These are phyloP conservation scores for Agonum fuliginosum DNA, from an alignment of 2,888 invertebrate genomes.

Conservation along the genomic window DNA sequence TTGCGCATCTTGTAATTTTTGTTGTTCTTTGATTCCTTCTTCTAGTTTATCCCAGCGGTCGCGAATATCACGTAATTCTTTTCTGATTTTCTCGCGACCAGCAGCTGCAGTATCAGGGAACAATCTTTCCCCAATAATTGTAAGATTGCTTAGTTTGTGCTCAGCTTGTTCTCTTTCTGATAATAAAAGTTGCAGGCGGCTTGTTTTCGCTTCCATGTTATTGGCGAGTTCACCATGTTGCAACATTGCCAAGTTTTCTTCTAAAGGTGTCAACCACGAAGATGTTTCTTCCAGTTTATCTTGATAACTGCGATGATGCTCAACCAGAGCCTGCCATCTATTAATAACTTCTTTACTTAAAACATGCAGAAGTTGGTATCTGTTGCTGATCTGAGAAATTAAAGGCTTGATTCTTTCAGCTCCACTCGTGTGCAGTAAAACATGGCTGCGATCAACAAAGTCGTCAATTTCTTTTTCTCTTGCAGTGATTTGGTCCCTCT, in stretches of 20 bases:
- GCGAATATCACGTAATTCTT: conserved; percentile 86
- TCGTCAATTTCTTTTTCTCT: conserved; percentile 91
- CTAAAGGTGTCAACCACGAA: conserved; percentile 86
- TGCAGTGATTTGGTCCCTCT: conserved; percentile 84
- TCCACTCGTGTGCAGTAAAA: conserved; percentile 87
- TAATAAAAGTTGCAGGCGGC: conserved; percentile 82
- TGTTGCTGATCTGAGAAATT: conserved; percentile 91
- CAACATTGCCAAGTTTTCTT: conserved; percentile 80
- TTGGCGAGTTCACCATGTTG: conserved; percentile 78
- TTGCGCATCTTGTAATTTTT: conserved; percentile 89
- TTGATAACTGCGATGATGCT: conserved; percentile 87
- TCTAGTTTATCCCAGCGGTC: conserved; percentile 92
- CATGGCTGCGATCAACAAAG: conserved; percentile 93
- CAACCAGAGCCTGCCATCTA: conserved; percentile 88
- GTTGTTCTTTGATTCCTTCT: conserved; percentile 88
- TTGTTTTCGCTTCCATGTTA: conserved; percentile 80
- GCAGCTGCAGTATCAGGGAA: conserved; percentile 93
- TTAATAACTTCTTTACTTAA: conserved; percentile 90
- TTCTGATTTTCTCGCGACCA: conserved; percentile 92
- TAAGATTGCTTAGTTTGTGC: conserved; percentile 83
- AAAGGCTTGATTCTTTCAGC: conserved; percentile 90
- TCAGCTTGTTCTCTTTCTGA: conserved; percentile 91
- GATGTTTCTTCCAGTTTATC: conserved; percentile 84
- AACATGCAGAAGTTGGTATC: conserved; percentile 87
- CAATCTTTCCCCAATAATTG: conserved; percentile 89